Percentiles rank a stretch among this genome's conserved stretches.
Conservation (phyloP, 2,113 vertebrate genomes). For the Solenodon paradoxus region DNA sequence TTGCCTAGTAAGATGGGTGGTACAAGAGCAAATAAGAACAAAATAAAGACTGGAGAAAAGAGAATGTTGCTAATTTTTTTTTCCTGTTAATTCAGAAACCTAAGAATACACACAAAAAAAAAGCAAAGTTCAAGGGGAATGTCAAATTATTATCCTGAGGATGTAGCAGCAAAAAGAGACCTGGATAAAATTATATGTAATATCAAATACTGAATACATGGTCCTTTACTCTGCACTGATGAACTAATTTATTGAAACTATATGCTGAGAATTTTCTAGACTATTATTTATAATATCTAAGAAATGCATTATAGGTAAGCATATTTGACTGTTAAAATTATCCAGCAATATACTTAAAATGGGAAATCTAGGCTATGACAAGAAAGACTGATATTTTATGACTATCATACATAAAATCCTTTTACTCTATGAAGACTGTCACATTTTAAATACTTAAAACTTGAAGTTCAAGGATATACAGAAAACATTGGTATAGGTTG, state of each 20-base stretch:
- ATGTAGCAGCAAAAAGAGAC: neutral
- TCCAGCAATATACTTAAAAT: neutral
- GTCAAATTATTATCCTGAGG: constrained; percentile 31
- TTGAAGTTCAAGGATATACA: neutral
- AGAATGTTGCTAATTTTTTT: constrained; percentile 9
- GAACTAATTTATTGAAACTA: neutral
- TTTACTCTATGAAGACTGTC: neutral
- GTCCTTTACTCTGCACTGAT: neutral
- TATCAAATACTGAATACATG: neutral
- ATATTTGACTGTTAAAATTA: neutral
- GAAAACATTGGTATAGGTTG: neutral
- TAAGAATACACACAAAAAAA: constrained; percentile 56
- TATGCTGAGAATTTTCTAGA: neutral
- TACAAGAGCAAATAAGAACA: constrained; percentile 46
- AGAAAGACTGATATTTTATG: neutral
- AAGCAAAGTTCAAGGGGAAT: constrained; percentile 38
- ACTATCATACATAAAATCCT: neutral
- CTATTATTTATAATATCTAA: neutral
- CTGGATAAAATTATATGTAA: neutral
- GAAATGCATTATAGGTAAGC: neutral
- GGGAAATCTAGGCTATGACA: neutral
- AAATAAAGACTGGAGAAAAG: constrained; percentile 5
- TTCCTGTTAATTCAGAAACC: constrained; percentile 52
- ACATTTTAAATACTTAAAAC: neutral
- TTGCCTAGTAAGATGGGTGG: constrained; percentile 24